phyloP scores from a whole-genome alignment of 2,113 vertebrate genomes.

The Pardalotus punctatus region DNA sequence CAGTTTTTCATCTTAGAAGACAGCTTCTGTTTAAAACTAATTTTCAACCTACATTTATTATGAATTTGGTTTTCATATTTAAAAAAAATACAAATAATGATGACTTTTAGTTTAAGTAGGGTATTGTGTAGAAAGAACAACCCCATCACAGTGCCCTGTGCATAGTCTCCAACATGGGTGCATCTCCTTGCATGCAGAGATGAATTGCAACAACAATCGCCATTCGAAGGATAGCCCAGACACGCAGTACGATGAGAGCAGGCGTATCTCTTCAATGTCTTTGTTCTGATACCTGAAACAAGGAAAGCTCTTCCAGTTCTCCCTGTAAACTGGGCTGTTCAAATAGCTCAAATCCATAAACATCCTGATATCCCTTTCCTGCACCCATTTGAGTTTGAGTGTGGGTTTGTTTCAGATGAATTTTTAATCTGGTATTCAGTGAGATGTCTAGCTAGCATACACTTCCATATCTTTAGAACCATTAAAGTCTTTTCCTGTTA shows the following conservation, averaged over 20 bases:
- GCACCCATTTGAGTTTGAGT: neutral
- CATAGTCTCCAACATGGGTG: rapidly evolving
- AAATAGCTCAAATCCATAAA: neutral
- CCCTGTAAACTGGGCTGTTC: neutral
- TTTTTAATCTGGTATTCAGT: neutral
- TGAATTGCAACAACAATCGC: neutral
- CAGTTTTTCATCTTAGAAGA: neutral
- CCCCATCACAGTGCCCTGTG: rapidly evolving
- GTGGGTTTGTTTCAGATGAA: neutral
- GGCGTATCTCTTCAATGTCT: neutral
- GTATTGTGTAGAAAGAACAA: neutral
- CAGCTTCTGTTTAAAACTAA: neutral
- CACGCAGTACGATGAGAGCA: neutral
- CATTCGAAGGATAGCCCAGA: neutral
- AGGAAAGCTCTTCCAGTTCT: neutral
- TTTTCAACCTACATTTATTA: neutral
- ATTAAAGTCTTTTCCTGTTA: neutral
- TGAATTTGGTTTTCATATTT: neutral
- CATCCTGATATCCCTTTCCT: neutral
- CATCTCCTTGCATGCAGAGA: neutral
- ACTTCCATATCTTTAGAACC: neutral
- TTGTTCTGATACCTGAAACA: neutral
- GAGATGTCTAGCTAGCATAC: neutral
- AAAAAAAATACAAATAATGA: neutral
- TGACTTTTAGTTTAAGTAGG: neutral